These are phyloP conservation scores for Aleiodes alternator DNA, from an alignment of 2,888 invertebrate genomes.

Conservation along the genomic window DNA sequence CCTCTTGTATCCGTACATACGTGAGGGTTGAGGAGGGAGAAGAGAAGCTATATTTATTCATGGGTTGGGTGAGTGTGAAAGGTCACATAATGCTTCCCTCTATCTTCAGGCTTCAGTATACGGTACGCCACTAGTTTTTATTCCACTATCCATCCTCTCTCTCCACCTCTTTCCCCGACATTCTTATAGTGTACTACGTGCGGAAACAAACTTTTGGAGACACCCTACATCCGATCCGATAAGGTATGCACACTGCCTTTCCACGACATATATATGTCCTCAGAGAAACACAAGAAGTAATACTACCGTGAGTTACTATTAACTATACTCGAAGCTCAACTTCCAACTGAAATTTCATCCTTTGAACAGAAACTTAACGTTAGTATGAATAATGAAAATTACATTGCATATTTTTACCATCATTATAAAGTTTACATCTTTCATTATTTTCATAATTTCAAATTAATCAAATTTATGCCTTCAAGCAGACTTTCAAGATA, in stretches of 20 bases:
- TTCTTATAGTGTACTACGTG: conserved; percentile 35
- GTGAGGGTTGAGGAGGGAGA: too few species aligned
- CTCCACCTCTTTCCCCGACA: neutral
- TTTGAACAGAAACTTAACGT: conserved; percentile 12
- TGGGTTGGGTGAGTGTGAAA: conserved; percentile 39
- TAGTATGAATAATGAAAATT: conserved; percentile 24
- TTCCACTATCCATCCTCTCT: neutral
- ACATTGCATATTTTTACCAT: neutral
- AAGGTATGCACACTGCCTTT: conserved; percentile 50
- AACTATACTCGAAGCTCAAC: conserved; percentile 14
- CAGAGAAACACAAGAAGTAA: conserved; percentile 30
- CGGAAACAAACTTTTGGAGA: conserved; percentile 42
- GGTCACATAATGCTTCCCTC: conserved; percentile 35
- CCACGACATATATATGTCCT: conserved; percentile 27
- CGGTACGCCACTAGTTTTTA: conserved; percentile 3
- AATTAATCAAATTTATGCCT: too few species aligned
- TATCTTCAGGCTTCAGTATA: conserved; percentile 5
- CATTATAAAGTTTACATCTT: too few species aligned
- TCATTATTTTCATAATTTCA: too few species aligned
- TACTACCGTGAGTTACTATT: conserved; percentile 14
- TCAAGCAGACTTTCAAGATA: too few species aligned
- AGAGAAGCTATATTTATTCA: conserved; percentile 40
- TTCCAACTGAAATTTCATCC: conserved; percentile 20
- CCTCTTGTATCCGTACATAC: conserved; percentile 25
- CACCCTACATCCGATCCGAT: conserved; percentile 61